These are phyloP conservation scores for Calephelis perditalis DNA, from an alignment of 2,888 invertebrate species.

Conservation along the genomic window DNA sequence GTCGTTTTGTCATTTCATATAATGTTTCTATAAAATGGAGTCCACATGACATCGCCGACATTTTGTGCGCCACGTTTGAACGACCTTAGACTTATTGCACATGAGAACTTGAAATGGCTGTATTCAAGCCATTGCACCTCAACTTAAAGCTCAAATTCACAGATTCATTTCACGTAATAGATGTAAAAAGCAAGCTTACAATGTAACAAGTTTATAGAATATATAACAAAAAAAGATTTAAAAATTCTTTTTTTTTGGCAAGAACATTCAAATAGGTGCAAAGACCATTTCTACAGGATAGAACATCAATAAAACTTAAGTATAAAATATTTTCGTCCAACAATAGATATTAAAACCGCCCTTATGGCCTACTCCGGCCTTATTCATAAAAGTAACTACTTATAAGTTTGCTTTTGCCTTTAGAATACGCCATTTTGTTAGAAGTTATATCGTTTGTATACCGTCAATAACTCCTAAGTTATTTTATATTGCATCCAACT, in stretches of 20 bases:
- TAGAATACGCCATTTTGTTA: too few relatives aligned
- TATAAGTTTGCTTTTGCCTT: not conserved
- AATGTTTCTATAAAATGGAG: constrained; percentile 58
- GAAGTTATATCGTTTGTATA: too few relatives aligned
- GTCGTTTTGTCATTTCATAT: constrained; percentile 32
- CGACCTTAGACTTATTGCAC: constrained; percentile 26
- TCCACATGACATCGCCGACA: constrained; percentile 54
- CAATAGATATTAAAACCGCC: constrained; percentile 56
- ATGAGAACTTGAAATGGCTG: not conserved
- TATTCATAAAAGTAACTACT: constrained; percentile 5
- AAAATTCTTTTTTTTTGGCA: constrained; percentile 25
- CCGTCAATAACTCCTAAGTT: too few relatives aligned
- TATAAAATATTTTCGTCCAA: constrained; percentile 39
- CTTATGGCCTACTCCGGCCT: constrained; percentile 16
- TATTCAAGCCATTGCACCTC: constrained; percentile 12
- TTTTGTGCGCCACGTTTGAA: constrained; percentile 59
- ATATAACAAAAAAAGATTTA: constrained; percentile 6
- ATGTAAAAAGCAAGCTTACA: constrained; percentile 18
- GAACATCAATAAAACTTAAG: constrained; percentile 32
- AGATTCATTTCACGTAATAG: constrained; percentile 13
- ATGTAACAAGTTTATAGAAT: constrained; percentile 16
- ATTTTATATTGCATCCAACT: too few relatives aligned
- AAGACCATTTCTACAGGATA: constrained; percentile 34
- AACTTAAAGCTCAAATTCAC: constrained; percentile 18
- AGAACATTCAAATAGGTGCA: constrained; percentile 35